phyloP scores from a whole-genome alignment of 2,113 vertebrate species.

The Hystrix cristata region DNA sequence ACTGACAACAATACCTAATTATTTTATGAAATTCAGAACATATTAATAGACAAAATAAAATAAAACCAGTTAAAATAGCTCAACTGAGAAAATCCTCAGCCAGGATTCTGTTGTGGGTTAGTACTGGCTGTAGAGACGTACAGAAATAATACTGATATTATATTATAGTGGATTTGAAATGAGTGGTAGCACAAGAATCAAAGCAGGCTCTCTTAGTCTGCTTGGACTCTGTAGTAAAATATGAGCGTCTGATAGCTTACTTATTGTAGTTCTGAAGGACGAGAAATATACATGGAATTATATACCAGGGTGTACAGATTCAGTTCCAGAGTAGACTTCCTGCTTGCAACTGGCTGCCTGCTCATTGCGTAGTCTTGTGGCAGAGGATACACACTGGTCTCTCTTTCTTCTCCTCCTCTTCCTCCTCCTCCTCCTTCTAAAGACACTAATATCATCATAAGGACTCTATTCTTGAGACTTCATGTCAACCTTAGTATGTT shows the following conservation, averaged over 20 bases:
- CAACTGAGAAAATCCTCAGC: not conserved
- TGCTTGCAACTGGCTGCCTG: not conserved
- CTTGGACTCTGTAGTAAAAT: not conserved
- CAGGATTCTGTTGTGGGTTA: not conserved
- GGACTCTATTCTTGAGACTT: not conserved
- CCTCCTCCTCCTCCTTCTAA: not conserved
- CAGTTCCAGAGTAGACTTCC: fast-evolving
- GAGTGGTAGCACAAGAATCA: not conserved
- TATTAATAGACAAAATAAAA: not conserved
- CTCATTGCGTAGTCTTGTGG: not conserved
- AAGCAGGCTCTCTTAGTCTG: not conserved
- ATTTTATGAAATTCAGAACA: constrained; percentile 20
- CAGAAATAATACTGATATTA: not conserved
- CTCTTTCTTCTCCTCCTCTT: not conserved
- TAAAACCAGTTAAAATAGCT: not conserved
- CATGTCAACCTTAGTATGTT: not conserved
- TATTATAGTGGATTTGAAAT: not conserved
- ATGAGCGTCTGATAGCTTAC: too few relatives aligned
- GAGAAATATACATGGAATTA: too few relatives aligned
- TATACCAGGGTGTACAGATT: not conserved
- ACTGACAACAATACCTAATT: not conserved
- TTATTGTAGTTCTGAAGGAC: not conserved
- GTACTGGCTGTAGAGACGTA: not conserved
- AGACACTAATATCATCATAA: not conserved
- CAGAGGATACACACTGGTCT: not conserved